Percentiles rank a stretch among this genome's conserved stretches.
phyloP scores from a whole-genome alignment of 2,113 vertebrate genomes.

The Amazona guildingii region DNA sequence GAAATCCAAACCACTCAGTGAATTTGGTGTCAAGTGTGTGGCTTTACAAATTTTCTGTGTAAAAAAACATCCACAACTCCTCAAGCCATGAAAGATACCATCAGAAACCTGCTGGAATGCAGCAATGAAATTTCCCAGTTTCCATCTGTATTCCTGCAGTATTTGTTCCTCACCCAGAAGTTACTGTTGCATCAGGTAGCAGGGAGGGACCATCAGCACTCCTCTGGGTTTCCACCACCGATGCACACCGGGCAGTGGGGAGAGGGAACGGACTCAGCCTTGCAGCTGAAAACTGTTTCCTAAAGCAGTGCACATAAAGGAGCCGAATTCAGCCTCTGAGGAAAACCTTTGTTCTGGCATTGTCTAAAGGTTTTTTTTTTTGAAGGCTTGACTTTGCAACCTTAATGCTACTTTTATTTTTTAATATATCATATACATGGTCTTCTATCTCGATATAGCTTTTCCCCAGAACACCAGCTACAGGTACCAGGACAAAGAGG shows the following conservation, averaged over 20 bases:
- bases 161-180: not conserved
- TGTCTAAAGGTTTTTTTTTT: not conserved
- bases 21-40: not conserved
- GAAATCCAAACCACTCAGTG: not conserved
- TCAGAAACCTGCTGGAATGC: not conserved
- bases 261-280: not conserved
- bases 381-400: not conserved
- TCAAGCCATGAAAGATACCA: not conserved
- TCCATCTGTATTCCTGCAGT: not conserved
- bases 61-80: not conserved
- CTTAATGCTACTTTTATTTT: not conserved
- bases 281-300: not conserved
- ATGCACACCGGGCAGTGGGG: not conserved
- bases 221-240: not conserved
- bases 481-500: not conserved
- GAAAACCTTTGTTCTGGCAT: not conserved
- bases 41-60: not conserved
- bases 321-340: not conserved
- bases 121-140: not conserved
- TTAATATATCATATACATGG: not conserved
- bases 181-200: not conserved
- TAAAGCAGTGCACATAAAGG: not conserved
- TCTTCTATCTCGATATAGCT: not conserved
- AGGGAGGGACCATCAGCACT: fast-evolving
- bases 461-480: not conserved